Evolutionary conservation across 2,797 vertebrate genomes (phyloP).

Genomic region (Typhlichthys subterraneus): DNA sequence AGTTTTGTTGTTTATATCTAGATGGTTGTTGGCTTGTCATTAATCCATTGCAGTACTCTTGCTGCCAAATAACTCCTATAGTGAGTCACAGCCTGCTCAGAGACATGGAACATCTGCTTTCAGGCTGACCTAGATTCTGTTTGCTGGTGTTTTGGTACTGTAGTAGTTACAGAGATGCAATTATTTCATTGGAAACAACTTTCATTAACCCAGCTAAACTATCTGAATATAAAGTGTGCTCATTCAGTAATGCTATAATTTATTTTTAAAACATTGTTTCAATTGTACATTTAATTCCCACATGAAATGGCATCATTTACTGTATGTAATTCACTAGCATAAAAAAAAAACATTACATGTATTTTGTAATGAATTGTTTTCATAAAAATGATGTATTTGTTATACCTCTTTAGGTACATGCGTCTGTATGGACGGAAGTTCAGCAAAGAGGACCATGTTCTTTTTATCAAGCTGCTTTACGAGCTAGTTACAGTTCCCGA

Average conservation of each 20-base stretch:
- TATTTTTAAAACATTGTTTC: neutral
- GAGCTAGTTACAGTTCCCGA: slow-evolving; percentile 93
- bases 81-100: slow-evolving; percentile 63
- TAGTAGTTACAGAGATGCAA: slow-evolving; percentile 23
- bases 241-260: neutral
- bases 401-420: slow-evolving; percentile 83
- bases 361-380: neutral
- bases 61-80: slow-evolving; percentile 45
- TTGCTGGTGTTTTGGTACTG: slow-evolving; percentile 42
- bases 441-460: slow-evolving; percentile 97
- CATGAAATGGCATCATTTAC: too few relatives aligned
- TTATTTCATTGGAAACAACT: slow-evolving; percentile 14
- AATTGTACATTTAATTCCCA: neutral
- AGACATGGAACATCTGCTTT: slow-evolving; percentile 65
- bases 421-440: slow-evolving; percentile 96
- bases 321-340: too few relatives aligned
- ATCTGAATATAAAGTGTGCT: neutral
- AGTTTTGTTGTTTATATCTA: slow-evolving; percentile 41
- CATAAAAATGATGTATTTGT: neutral
- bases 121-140: slow-evolving; percentile 64
- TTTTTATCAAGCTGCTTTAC: slow-evolving; percentile 94
- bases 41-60: slow-evolving; percentile 60
- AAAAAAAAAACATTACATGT: neutral
- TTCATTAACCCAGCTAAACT: neutral
- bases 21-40: slow-evolving; percentile 41